These are phyloP conservation scores for Botia almorhae DNA, from an alignment of 2,797 vertebrate genomes.

Conservation along the genomic window DNA sequence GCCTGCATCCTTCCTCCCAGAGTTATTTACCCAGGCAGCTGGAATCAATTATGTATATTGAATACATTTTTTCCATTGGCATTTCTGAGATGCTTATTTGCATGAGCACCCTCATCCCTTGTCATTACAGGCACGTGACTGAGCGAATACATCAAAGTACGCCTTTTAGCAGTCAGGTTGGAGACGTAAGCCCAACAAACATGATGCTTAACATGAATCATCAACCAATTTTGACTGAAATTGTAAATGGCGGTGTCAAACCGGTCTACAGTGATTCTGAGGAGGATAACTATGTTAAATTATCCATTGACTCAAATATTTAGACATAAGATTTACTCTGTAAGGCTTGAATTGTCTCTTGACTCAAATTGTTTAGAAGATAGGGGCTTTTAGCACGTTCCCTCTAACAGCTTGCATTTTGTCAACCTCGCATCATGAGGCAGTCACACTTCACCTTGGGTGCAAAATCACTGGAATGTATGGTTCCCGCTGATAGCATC, in stretches of 20 bases:
- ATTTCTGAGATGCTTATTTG: slow-evolving; percentile 57
- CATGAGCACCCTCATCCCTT: slow-evolving; percentile 34
- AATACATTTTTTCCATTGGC: slow-evolving; percentile 51
- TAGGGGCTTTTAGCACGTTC: not conserved
- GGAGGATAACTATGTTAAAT: not conserved
- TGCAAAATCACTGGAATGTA: too few species aligned
- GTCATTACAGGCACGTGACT: slow-evolving; percentile 36
- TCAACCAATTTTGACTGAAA: slow-evolving; percentile 15
- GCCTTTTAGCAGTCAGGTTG: slow-evolving; percentile 28
- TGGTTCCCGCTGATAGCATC: too few species aligned
- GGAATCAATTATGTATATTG: slow-evolving; percentile 62
- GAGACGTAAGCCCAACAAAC: not conserved
- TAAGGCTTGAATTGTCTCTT: not conserved
- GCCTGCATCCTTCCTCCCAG: slow-evolving; percentile 26
- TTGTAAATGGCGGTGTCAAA: not conserved
- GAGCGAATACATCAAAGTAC: slow-evolving; percentile 40
- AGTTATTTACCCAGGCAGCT: slow-evolving; percentile 52
- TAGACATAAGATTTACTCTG: too few species aligned
- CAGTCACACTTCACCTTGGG: not conserved
- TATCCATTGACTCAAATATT: not conserved
- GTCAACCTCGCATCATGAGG: not conserved
- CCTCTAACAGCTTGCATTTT: not conserved
- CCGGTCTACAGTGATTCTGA: not conserved
- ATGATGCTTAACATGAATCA: slow-evolving; percentile 8
- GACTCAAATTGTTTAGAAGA: not conserved